phyloP scores from a whole-genome alignment of 2,797 vertebrate genomes.

The Miichthys miiuy region DNA sequence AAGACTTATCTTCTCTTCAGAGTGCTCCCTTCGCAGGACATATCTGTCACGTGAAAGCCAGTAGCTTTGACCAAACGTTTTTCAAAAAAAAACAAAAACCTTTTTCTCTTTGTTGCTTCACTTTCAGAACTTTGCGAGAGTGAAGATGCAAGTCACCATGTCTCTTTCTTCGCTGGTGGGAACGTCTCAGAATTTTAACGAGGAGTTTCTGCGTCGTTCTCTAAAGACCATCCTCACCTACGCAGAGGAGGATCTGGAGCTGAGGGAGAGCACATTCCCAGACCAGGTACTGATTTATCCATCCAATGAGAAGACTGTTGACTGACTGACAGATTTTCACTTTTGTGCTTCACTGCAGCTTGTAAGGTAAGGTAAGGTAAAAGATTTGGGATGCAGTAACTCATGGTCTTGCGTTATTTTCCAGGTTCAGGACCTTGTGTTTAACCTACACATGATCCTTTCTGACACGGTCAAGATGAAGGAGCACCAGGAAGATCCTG shows the following conservation, averaged over 20 bases:
- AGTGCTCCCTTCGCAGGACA: not conserved
- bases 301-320: not conserved
- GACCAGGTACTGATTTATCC: slow-evolving; percentile 89
- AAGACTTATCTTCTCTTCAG: not conserved
- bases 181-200: slow-evolving; percentile 98
- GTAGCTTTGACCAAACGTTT: not conserved
- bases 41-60: not conserved
- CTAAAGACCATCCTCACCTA: slow-evolving; percentile 98
- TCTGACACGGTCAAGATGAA: slow-evolving; percentile 99
- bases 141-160: slow-evolving; percentile 99
- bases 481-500: slow-evolving; percentile 98
- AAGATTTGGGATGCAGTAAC: not conserved
- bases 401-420: not conserved
- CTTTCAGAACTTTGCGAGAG: slow-evolving; percentile 95
- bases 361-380: not conserved
- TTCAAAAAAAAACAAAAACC: too few species aligned
- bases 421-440: slow-evolving; percentile 98
- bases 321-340: not conserved
- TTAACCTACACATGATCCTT: slow-evolving; percentile 99
- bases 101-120: not conserved
- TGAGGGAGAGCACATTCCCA: slow-evolving; percentile 96
- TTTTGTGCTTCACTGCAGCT: not conserved
- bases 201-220: slow-evolving; percentile 97
- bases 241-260: slow-evolving; percentile 96
- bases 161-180: slow-evolving; percentile 98